Evolutionary conservation across 2,113 vertebrate species (phyloP).

Genomic region (Protobothrops mucrosquamatus): DNA sequence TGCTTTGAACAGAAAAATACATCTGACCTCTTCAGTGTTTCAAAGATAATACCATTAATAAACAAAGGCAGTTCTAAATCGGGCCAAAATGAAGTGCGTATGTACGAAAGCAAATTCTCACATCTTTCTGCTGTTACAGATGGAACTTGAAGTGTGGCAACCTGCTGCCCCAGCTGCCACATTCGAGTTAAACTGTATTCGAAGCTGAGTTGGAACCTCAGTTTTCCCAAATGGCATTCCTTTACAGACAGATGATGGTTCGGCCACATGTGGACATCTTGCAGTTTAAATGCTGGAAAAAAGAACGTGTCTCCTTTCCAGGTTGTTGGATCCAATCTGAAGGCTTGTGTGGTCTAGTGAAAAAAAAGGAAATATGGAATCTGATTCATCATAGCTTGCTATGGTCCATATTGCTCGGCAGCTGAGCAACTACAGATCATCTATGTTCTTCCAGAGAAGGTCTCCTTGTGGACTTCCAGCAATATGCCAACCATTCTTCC

Average conservation of each 20-base stretch:
- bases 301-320: neutral
- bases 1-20: conserved; percentile 18
- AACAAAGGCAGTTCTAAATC: neutral
- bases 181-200: neutral
- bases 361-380: neutral
- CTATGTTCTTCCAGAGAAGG: neutral
- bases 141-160: too few species aligned
- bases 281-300: neutral
- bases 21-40: neutral
- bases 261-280: neutral
- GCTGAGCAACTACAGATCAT: neutral
- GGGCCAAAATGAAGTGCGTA: neutral
- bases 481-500: neutral
- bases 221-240: neutral
- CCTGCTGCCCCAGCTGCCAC: neutral
- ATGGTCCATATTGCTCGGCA: neutral
- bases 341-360: neutral
- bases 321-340: neutral
- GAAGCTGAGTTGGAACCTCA: neutral
- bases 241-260: neutral
- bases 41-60: neutral
- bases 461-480: neutral
- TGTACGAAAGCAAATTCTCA: neutral
- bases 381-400: neutral
- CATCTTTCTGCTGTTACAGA: neutral